These are phyloP conservation scores for Petrocephalus sullivani DNA, from an alignment of 2,797 vertebrate species.

Conservation along the genomic window DNA sequence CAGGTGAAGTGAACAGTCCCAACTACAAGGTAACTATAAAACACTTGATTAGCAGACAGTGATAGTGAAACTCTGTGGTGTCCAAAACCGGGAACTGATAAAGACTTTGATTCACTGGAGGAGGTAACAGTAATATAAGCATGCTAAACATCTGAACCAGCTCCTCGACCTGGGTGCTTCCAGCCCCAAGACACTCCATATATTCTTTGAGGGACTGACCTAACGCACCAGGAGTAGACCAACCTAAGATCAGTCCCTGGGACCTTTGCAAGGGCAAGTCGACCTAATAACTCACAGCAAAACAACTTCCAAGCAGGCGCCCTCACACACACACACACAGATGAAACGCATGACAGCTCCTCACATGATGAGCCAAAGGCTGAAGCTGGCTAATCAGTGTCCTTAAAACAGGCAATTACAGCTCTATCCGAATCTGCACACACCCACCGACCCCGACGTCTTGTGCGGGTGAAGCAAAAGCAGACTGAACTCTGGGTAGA, in stretches of 20 bases:
- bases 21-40: background rate
- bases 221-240: background rate
- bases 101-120: background rate
- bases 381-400: background rate
- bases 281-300: background rate
- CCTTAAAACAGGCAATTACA: background rate
- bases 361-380: background rate
- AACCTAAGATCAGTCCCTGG: background rate
- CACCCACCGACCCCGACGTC: background rate
- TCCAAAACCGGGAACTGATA: background rate
- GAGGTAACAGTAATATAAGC: background rate
- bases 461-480: background rate
- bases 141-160: background rate
- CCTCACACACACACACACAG: background rate
- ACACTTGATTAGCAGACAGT: background rate
- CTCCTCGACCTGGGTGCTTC: background rate
- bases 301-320: background rate
- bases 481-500: conserved; percentile 16
- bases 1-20: background rate
- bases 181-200: background rate
- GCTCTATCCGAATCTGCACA: background rate
- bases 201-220: background rate
- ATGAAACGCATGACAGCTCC: background rate
- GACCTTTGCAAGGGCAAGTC: background rate
- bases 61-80: background rate